A percentile compares a stretch with the other conserved stretches of the same genome.
Conservation (phyloP, 2,888 invertebrate genomes). For the Caradrina kadenii region DNA sequence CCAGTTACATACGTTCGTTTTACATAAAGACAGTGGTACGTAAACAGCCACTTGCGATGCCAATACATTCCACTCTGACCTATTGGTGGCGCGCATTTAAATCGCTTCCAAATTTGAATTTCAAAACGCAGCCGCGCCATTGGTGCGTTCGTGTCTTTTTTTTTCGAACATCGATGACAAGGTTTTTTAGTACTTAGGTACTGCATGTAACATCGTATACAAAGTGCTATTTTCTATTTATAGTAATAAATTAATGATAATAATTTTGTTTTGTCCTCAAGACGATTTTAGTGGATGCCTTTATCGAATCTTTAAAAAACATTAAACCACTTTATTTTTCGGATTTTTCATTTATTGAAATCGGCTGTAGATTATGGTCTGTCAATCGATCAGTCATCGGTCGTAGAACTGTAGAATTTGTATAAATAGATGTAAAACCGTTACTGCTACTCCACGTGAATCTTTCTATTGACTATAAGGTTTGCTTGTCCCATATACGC, state of each 20-base stretch:
- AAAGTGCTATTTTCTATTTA: neutral
- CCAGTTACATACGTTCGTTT: conserved; percentile 61
- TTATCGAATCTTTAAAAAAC: no score
- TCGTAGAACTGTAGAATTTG: neutral
- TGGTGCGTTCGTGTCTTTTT: conserved; percentile 71
- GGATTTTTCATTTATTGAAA: neutral
- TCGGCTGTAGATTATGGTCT: neutral
- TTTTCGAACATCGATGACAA: conserved; percentile 69
- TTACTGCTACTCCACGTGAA: conserved; percentile 6
- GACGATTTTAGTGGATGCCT: neutral
- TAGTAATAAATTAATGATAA: neutral
- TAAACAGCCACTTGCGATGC: conserved; percentile 75
- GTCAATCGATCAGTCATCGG: conserved; percentile 1
- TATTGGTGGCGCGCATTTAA: conserved; percentile 86
- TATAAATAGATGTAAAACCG: conserved; percentile 10
- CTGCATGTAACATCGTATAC: conserved; percentile 7
- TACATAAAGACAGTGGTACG: conserved; percentile 64
- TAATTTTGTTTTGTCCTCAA: neutral
- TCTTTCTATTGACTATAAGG: conserved; percentile 2
- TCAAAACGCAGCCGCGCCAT: conserved; percentile 75
- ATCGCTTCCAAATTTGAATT: conserved; percentile 85
- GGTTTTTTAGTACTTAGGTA: conserved; percentile 54
- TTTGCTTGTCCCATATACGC: conserved; percentile 14
- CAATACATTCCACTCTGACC: conserved; percentile 86
- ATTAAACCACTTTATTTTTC: no score